Conservation (phyloP, 2,113 vertebrate genomes). For the Ibidorhyncha struthersii region DNA sequence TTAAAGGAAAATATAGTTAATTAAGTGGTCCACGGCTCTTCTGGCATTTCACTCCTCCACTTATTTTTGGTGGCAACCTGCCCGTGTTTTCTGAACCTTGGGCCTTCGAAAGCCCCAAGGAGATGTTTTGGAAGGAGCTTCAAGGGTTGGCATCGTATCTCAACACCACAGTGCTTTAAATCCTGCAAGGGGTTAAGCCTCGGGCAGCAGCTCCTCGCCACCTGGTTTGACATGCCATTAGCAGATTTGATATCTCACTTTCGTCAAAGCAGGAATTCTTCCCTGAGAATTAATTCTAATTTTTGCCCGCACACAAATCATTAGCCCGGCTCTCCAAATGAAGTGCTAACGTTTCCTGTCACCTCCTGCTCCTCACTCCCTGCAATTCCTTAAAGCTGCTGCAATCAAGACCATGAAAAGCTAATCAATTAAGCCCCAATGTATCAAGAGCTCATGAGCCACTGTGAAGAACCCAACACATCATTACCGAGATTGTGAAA, state of each 20-base stretch:
- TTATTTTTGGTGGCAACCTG: background rate
- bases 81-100: background rate
- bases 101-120: background rate
- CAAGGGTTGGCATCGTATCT: accelerated
- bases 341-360: slow-evolving; percentile 72
- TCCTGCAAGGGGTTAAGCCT: background rate
- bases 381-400: slow-evolving; percentile 33
- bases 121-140: background rate
- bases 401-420: slow-evolving; percentile 74
- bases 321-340: slow-evolving; percentile 65
- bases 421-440: slow-evolving; percentile 71
- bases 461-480: slow-evolving; percentile 62
- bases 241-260: slow-evolving; percentile 48
- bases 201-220: background rate
- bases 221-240: slow-evolving; percentile 17
- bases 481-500: slow-evolving; percentile 66
- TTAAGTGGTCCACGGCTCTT: background rate
- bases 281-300: slow-evolving; percentile 61
- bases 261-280: slow-evolving; percentile 7
- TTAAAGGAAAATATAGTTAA: background rate
- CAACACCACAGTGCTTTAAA: background rate
- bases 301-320: slow-evolving; percentile 53
- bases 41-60: background rate
- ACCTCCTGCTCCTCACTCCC: slow-evolving; percentile 63
- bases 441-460: slow-evolving; percentile 39